Base-by-base conservation (phyloP, 2,797 vertebrate genomes). In the Sebastes glaucus region DNA sequence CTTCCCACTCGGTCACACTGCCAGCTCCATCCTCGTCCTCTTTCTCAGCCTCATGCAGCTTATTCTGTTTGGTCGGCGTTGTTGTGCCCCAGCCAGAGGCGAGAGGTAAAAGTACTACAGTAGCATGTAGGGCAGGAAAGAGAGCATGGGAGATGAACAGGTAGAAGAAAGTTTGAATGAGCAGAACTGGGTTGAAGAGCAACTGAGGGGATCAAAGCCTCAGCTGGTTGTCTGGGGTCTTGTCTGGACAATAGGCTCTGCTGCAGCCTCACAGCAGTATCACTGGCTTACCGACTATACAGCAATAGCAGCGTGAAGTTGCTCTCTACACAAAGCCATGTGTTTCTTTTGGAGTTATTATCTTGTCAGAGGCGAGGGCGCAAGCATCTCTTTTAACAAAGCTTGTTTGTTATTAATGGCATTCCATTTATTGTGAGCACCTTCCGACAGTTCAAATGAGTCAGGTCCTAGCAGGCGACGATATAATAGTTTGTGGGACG, bases 381-480 rank as follows among this genome's bases (percentile, higher is more conserved):
- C 59, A 66, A 27, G 42, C 71, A 30, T 82, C 60, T 77, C 75
- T 79, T 86, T 74, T 60, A 76, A 84, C 74, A 73, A 66, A 74
- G 46, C 46, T 65, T 77, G 64, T 87, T 88, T 81, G 82, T 78
- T 84, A 85, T 88, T 88, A 87, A 90, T 86, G 82, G 32, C 42
- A 81, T 85, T 88, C 65, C 46, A 64, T 88, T 89, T 87, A 80
- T 83, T 88, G 68, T 76, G 61, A 75, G 59, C 66, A 66, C 53
- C 81, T 83, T 87, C 4, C 68, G 85, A 49, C 87, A 78, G 86
- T 89, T 87, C 52, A 87, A 71, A 86, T 81, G 86, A 88, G 71
- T 84, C 82, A 33, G 32, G 30, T 79, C 70, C 53, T 78, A 66
- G 81, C 62, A 85, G 79, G 81, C 78, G 75, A 60, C 5, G 11